phyloP scores from a whole-genome alignment of 1,140 invertebrate genomes.

The Lordiphosa mommai region DNA sequence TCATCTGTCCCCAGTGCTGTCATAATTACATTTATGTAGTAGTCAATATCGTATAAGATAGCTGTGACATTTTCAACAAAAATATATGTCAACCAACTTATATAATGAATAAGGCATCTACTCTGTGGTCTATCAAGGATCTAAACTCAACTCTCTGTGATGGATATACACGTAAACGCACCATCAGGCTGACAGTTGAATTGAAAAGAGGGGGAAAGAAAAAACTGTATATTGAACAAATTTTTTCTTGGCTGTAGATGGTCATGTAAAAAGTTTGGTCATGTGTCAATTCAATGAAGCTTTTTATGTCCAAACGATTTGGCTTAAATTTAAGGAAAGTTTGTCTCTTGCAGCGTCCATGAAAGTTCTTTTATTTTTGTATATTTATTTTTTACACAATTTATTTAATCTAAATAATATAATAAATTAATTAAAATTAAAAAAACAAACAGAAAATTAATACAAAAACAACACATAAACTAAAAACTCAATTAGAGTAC shows the following conservation, averaged over 20 bases:
- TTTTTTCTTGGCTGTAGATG: constrained; percentile 59
- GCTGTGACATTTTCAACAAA: constrained; percentile 52
- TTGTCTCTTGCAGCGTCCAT: too few relatives aligned
- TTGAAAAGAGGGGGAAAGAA: constrained; percentile 16
- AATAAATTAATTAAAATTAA: constrained; percentile 74
- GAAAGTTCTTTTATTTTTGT: constrained; percentile 28
- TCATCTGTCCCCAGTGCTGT: constrained; percentile 33
- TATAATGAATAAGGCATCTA: constrained; percentile 57
- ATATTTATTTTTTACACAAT: constrained; percentile 25
- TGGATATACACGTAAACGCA: constrained; percentile 63
- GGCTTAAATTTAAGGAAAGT: constrained; percentile 1
- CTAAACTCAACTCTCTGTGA: constrained; percentile 26
- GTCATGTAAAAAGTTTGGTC: constrained; percentile 53
- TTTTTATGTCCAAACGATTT: constrained; percentile 23
- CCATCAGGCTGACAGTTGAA: constrained; percentile 34
- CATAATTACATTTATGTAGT: constrained; percentile 75
- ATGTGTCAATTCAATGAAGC: constrained; percentile 54
- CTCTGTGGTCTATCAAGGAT: constrained; percentile 43
- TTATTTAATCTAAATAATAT: constrained; percentile 23
- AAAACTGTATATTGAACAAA: constrained; percentile 51
- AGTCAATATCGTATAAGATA: constrained; percentile 48
- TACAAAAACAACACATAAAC: constrained; percentile 50
- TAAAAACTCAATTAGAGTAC: constrained; percentile 12
- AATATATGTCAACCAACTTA: constrained; percentile 57
- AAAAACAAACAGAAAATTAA: constrained; percentile 63